Evolutionary conservation across 2,113 vertebrate species (phyloP), one percentile per base, ranked within the genome.

Genomic region (Hydropotes inermis): DNA sequence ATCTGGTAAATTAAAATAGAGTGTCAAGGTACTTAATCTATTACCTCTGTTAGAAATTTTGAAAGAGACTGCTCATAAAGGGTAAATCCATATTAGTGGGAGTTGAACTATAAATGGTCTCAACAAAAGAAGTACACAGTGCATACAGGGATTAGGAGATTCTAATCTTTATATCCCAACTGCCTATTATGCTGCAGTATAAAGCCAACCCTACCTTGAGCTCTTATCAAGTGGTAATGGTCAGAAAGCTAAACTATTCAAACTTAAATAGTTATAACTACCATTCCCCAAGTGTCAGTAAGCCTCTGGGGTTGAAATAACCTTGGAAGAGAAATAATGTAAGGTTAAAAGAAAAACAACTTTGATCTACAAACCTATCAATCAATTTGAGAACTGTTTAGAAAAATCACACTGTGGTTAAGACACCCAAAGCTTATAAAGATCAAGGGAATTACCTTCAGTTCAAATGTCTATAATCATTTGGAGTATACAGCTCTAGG

Each of bases 281-380:
- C 43, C 25, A 86, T 96, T 85, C 10, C 58, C 8, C 50, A 76
- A 45, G n/a, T 78, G 25, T 86, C 57, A 96, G 43, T 78, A 57
- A 88, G 61, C 12, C 36, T 85, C 39, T 76, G 45, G 19, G 16
- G 30, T 50, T 92, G 50, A 95, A 36, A 87, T 89, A 90, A 89
- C 2, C 43, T 58, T 92, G 50, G 14, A 97, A 90, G 28, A 57
- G 4, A 96, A 90, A 83, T 58, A 92, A 87, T 79, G 13, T 79
- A 90, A 96, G 52, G 21, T 90, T 90, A 90, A 94, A 87, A 82
- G 30, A 86, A 94, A 89, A 92, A 67, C 7, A 84, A 54, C 15
- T 93, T 95, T 45, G n/a, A 85, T 88, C 67, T 96, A 85, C 19
- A 86, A 74, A 81, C 6, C 12, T 95, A n/a, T 86, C 84, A 86